Conservation (phyloP, 2,797 vertebrate genomes). For the Apodemus agrarius region DNA sequence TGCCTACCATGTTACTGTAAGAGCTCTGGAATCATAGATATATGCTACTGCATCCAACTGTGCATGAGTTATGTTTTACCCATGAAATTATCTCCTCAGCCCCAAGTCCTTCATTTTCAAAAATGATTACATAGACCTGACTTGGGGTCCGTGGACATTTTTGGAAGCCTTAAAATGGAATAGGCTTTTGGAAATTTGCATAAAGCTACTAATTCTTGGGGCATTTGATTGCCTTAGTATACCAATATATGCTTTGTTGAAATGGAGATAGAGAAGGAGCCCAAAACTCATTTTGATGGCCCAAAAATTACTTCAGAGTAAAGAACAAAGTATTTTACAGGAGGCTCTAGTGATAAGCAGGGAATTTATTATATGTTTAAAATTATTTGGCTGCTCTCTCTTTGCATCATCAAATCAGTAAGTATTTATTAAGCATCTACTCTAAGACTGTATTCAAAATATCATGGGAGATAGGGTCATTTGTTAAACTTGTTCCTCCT, state of each 20-base stretch:
- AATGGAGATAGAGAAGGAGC: not conserved
- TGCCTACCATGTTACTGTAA: not conserved
- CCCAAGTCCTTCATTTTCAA: not conserved
- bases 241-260: slow-evolving; percentile 12
- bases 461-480: not conserved
- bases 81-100: not conserved
- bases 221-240: not conserved
- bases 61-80: not conserved
- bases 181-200: not conserved
- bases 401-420: slow-evolving; percentile 4
- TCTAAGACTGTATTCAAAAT: slow-evolving; percentile 36
- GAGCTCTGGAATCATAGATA: not conserved
- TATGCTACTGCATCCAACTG: not conserved
- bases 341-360: not conserved
- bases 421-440: not conserved
- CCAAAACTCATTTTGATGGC: slow-evolving; percentile 11
- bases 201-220: not conserved
- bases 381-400: not conserved
- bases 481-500: slow-evolving; percentile 52
- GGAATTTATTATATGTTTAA: slow-evolving; percentile 3
- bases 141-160: not conserved
- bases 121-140: not conserved
- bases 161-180: not conserved
- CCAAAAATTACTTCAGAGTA: not conserved
- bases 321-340: slow-evolving; percentile 19